Percentiles rank a stretch among this genome's conserved stretches.
These are phyloP conservation scores for Cataglyphis rosenhaueri DNA, from an alignment of 2,888 invertebrate genomes.

Conservation along the genomic window DNA sequence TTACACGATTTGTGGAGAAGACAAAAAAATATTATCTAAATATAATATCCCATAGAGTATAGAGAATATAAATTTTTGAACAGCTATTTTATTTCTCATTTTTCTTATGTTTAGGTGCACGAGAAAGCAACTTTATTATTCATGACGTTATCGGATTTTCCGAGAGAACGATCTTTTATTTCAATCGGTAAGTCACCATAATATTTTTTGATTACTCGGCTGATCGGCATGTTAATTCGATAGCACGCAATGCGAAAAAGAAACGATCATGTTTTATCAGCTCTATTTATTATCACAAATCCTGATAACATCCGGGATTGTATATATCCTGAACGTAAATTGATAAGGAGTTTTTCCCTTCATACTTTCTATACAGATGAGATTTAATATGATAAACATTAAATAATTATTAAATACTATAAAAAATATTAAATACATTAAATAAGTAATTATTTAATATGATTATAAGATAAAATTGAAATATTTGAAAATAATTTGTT, in stretches of 20 bases:
- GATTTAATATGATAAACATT: not conserved
- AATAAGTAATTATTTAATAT: not conserved
- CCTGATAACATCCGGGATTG: not conserved
- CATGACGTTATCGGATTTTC: constrained; percentile 76
- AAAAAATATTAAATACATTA: not conserved
- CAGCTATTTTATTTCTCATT: not conserved
- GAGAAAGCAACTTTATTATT: constrained; percentile 63
- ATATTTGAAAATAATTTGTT: not conserved
- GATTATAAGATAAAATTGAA: not conserved
- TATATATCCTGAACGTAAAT: not conserved
- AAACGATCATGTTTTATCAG: not conserved
- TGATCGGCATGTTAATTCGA: not conserved
- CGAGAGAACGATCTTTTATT: constrained; percentile 74
- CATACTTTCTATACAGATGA: not conserved
- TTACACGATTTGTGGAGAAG: not conserved
- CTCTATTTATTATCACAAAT: not conserved
- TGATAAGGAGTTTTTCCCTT: not conserved
- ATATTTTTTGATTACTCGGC: constrained; percentile 15
- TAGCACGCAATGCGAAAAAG: not conserved
- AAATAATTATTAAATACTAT: not conserved
- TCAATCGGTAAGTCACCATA: constrained; percentile 77
- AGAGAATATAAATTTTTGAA: not conserved
- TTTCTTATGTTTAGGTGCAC: constrained; percentile 43
- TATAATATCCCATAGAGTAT: not conserved
- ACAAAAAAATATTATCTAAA: not conserved